Conservation (phyloP, 2,113 vertebrate species). For the Polypterus senegalus region DNA sequence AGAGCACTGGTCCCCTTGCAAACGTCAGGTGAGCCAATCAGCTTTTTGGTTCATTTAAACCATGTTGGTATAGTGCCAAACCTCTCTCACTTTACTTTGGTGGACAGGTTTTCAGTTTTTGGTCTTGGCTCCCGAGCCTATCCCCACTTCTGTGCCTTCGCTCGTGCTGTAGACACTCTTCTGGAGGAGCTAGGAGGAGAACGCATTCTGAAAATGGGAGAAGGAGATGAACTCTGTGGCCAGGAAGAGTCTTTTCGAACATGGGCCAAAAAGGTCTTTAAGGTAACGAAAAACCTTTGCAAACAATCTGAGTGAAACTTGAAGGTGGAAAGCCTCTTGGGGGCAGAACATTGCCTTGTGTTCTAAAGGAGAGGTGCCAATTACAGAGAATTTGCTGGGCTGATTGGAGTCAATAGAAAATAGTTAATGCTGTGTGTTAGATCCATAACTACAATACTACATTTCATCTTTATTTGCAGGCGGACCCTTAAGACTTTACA, state of each 20-base stretch:
- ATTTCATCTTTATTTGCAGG: no score
- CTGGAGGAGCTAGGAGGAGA: slow-evolving; percentile 93
- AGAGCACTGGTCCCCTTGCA: slow-evolving; percentile 83
- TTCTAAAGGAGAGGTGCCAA: not conserved
- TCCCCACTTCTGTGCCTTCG: slow-evolving; percentile 96
- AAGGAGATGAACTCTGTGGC: slow-evolving; percentile 92
- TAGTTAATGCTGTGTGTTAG: no score
- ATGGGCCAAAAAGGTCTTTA: slow-evolving; percentile 97
- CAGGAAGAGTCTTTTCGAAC: slow-evolving; percentile 96
- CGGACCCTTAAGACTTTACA: no score
- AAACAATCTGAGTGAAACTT: not conserved
- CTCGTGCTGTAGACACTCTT: slow-evolving; percentile 88
- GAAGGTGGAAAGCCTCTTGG: not conserved
- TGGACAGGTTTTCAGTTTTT: slow-evolving; percentile 82
- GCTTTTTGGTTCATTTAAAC: not conserved
- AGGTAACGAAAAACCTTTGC: slow-evolving; percentile 50
- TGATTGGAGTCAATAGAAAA: no score
- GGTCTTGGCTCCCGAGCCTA: slow-evolving; percentile 92
- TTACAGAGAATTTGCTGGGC: no score
- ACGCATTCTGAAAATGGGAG: slow-evolving; percentile 91
- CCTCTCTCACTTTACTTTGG: slow-evolving; percentile 8
- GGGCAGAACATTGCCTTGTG: not conserved
- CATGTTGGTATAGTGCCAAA: not conserved
- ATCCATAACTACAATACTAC: no score
- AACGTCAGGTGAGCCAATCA: slow-evolving; percentile 71